These are phyloP conservation scores for Dendroctonus ponderosae DNA, from an alignment of 1,140 invertebrate species.

Conservation along the genomic window DNA sequence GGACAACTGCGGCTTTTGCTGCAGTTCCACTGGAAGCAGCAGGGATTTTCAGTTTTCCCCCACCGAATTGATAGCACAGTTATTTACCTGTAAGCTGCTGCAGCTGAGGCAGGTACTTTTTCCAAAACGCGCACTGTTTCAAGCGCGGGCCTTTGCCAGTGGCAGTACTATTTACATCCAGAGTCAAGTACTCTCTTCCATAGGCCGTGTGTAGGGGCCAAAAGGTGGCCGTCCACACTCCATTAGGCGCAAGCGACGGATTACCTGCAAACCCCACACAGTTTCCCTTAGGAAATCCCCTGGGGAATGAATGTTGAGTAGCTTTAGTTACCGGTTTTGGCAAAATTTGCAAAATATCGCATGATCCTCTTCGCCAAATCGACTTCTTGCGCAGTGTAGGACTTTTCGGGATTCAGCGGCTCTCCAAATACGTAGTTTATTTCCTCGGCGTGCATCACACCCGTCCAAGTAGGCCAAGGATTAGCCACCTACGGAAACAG, in stretches of 20 bases:
- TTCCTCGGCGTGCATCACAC: conserved; percentile 94
- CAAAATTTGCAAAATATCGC: conserved; percentile 95
- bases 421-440: conserved; percentile 94
- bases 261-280: conserved; percentile 47
- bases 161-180: conserved; percentile 76
- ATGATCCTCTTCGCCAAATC: conserved; percentile 83
- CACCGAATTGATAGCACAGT: background rate
- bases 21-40: conserved; percentile 23
- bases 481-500: conserved; percentile 56
- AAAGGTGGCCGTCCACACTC: conserved; percentile 63
- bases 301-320: background rate
- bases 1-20: conserved; percentile 20
- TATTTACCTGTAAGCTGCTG: conserved; percentile 67
- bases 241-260: conserved; percentile 65
- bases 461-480: conserved; percentile 94
- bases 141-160: conserved; percentile 81
- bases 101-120: conserved; percentile 88
- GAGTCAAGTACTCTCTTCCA: conserved; percentile 80
- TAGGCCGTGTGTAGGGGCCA: conserved; percentile 86
- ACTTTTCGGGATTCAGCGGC: conserved; percentile 76
- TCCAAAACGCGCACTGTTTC: conserved; percentile 95
- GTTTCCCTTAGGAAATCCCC: background rate
- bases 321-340: conserved; percentile 71
- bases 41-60: background rate
- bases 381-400: conserved; percentile 77